Evolutionary conservation across 1,140 invertebrate genomes (phyloP), one percentile per base, ranked within the genome.

Genomic region (Aphidius ervi): DNA sequence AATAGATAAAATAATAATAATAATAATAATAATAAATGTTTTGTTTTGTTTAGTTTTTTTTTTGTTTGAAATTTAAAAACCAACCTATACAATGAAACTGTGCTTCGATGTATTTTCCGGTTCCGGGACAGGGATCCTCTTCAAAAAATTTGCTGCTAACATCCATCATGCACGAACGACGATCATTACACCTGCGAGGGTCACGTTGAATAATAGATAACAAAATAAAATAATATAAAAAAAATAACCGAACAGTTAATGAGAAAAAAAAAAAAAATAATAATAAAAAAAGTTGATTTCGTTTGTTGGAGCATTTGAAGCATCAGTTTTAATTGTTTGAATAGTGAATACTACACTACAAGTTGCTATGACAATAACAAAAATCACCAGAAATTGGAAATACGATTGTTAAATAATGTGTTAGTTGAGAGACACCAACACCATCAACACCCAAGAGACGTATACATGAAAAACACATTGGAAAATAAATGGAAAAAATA

Each of bases 71-170:
- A 31, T 40, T 62, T 43, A 58, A 31, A 62, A 70, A 81, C 80
- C 75, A 78, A 83, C 82, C 82, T 79, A 74, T 69, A 69, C 84
- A 86, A 63, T 79, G 70, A 77, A 83, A 85, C 61, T 85, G 83
- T 63, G 83, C 83, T 75, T 86, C 84, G 67, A 85, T 75, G 74
- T 86, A 86, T 70, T 86, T 85, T 66, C 75, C 70, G 59, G 84
- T 85, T 58, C 78, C 82, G 58, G 83, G 83, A 76, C 84, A 86
- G 31, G 84, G 83, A 70, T 86, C 83, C 66, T 81, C 81, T 65
- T 81, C 82, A 75, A 85, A 85, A 63, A 80, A 70, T 57, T 74
- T 67, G 72, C 76, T 83, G 67, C 73, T 73, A 49, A 82, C 81
- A 56, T 72, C 69, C 69, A 82, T 72, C 62, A 69, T 68, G 68